phyloP scores from a whole-genome alignment of 2,888 invertebrate genomes.

The Nycteola revayana region DNA sequence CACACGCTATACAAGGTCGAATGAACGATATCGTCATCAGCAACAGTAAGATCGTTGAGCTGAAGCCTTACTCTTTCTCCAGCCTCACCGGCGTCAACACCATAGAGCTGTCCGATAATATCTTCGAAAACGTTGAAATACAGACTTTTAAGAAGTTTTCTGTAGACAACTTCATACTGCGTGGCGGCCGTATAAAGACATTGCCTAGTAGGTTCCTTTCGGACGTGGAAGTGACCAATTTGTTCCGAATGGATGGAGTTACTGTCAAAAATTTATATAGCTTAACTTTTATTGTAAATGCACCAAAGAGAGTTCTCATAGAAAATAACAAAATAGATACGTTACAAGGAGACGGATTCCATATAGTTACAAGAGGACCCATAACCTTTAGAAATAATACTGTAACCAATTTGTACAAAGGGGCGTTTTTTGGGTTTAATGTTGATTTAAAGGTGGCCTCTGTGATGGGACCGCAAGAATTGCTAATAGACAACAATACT shows the following conservation, averaged over 20 bases:
- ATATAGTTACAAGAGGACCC: slow-evolving; percentile 82
- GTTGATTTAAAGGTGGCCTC: slow-evolving; percentile 72
- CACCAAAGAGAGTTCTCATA: slow-evolving; percentile 83
- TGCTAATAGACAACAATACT: slow-evolving; percentile 85
- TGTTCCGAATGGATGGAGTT: slow-evolving; percentile 85
- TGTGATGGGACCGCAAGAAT: slow-evolving; percentile 68
- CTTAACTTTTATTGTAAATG: slow-evolving; percentile 85
- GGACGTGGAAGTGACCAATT: slow-evolving; percentile 86
- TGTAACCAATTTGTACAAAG: slow-evolving; percentile 79
- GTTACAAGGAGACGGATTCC: slow-evolving; percentile 85
- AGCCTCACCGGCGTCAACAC: slow-evolving; percentile 85
- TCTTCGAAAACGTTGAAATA: slow-evolving; percentile 83
- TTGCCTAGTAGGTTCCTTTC: slow-evolving; percentile 88
- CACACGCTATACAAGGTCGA: slow-evolving; percentile 86
- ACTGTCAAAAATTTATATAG: slow-evolving; percentile 84
- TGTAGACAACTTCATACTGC: slow-evolving; percentile 84
- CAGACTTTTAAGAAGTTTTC: slow-evolving; percentile 91
- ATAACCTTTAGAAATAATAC: slow-evolving; percentile 86
- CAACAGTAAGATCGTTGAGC: slow-evolving; percentile 81
- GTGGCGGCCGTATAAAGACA: slow-evolving; percentile 81
- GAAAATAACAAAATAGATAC: slow-evolving; percentile 81
- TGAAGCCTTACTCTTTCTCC: slow-evolving; percentile 88
- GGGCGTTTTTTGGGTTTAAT: slow-evolving; percentile 84
- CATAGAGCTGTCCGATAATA: slow-evolving; percentile 84
- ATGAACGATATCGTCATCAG: slow-evolving; percentile 86